These are phyloP conservation scores for Aurelia aurita DNA, from an alignment of 30 jellyfish, hydroid and myxozoan genomes.

Conservation along the genomic window DNA sequence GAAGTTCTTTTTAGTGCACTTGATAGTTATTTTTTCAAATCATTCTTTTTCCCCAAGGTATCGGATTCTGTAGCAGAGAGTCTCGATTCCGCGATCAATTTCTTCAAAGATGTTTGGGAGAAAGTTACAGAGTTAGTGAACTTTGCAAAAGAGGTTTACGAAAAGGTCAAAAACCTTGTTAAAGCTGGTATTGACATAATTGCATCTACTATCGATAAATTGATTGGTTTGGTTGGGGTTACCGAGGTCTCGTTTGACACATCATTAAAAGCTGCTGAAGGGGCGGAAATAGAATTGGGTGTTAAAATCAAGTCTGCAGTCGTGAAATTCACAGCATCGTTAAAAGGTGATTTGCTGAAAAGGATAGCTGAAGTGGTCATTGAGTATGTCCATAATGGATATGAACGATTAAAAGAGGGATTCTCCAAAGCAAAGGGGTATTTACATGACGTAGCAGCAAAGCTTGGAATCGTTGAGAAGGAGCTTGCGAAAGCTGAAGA, in stretches of 20 bases:
- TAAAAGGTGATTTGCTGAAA: constrained; percentile 3
- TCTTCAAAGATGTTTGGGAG: constrained; percentile 37
- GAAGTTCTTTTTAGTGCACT: no score
- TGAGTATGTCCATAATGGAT: constrained; percentile 22
- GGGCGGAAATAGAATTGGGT: constrained; percentile 25
- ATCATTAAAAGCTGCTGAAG: constrained; percentile 29
- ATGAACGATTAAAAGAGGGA: background rate
- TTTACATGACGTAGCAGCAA: constrained; percentile 16
- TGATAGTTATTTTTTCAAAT: background rate
- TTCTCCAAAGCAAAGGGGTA: constrained; percentile 18
- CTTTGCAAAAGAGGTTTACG: constrained; percentile 11
- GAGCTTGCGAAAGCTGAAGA: constrained; percentile 17
- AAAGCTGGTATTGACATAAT: constrained; percentile 16
- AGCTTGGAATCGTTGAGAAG: constrained; percentile 34
- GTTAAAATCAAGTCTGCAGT: background rate
- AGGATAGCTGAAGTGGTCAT: constrained; percentile 3
- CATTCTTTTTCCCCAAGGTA: background rate
- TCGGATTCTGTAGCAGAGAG: constrained; percentile 27
- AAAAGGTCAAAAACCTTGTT: constrained; percentile 7
- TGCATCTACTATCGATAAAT: background rate
- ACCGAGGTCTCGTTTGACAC: constrained; percentile 34
- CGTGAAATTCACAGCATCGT: constrained; percentile 1
- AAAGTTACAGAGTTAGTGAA: constrained; percentile 12
- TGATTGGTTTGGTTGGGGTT: background rate
- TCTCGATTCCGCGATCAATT: constrained; percentile 23